Evolutionary conservation across 2,113 vertebrate species (phyloP).

Genomic region (Chroicocephalus ridibundus): DNA sequence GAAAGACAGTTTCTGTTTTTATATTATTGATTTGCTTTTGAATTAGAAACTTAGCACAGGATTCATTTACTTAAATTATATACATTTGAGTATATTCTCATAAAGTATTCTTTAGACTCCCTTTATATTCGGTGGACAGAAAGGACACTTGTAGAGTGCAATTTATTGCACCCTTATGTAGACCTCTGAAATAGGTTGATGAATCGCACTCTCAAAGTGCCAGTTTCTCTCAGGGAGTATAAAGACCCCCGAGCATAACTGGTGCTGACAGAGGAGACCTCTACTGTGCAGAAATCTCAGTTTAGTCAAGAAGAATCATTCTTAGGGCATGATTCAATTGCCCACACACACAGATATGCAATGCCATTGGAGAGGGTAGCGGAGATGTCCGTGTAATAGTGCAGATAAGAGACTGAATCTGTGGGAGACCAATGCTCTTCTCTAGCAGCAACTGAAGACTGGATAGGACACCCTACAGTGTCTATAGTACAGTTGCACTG

Average conservation of each 20-base stretch:
- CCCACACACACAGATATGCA: background rate
- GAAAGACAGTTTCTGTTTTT: background rate
- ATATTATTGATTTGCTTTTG: background rate
- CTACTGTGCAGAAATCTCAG: background rate
- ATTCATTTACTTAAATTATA: background rate
- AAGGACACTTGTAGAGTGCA: background rate
- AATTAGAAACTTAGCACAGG: background rate
- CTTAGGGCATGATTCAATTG: background rate
- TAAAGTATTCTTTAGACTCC: background rate
- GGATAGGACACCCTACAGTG: background rate
- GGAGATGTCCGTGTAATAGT: background rate
- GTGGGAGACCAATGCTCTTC: background rate
- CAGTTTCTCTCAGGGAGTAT: background rate
- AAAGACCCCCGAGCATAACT: background rate
- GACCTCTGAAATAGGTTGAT: background rate
- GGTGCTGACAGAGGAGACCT: background rate
- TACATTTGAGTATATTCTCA: background rate
- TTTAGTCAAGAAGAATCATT: background rate
- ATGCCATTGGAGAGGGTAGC: accelerated
- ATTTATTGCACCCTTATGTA: background rate
- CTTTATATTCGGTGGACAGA: background rate
- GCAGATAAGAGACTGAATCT: background rate
- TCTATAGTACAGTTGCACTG: background rate
- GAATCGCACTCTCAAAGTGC: background rate
- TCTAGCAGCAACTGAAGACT: background rate